Evolutionary conservation across 2,113 vertebrate genomes (phyloP), one percentile per base, ranked within the genome.

Genomic region (Rhinoderma darwinii): DNA sequence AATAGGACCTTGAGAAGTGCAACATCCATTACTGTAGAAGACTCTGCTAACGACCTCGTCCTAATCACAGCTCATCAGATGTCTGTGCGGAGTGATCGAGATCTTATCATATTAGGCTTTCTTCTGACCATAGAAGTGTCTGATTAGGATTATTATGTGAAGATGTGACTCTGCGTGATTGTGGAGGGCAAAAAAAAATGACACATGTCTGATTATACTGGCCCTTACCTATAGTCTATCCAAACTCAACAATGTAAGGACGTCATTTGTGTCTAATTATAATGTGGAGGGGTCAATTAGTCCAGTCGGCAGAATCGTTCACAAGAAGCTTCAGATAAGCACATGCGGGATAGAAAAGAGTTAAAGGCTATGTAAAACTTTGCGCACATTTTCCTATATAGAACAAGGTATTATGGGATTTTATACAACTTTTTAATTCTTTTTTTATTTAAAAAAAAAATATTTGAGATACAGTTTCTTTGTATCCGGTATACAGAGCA

Each of bases 141-240:
- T 84, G 83, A 84, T 84, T 75, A 76, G 83, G 25, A 35, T 63
- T 14, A 84, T 84, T 84, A 84, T 76, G 50, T 41, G 82, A 39
- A 84, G 35, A 74, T 74, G 82, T n/a, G 37, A 75, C 25, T 18
- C 22, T 41, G 70, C 11, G 51, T 75, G 83, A 84, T 84, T 84
- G 59, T 61, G 70, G 63, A 83, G 22, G 37, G 32, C 12, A 56
- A 39, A 47, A 41, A n/a, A 12, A 50, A 56, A 20, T 63, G 72
- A 74, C 68, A 76, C 61, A 54, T 17, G 68, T 27, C 44, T 84
- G 70, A 76, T 84, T 76, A 76, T 41, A 7, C 70, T 0, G 44
- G 27, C 72, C 70, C 50, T 43, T 14, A 41, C 15, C 70, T 56
- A n/a, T 44, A 43, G 14, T 27, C 51, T 32, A 11, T 59, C 72